Base-by-base conservation (phyloP, 2,113 vertebrate species). In the Sterrhoptilus dennistouni region DNA sequence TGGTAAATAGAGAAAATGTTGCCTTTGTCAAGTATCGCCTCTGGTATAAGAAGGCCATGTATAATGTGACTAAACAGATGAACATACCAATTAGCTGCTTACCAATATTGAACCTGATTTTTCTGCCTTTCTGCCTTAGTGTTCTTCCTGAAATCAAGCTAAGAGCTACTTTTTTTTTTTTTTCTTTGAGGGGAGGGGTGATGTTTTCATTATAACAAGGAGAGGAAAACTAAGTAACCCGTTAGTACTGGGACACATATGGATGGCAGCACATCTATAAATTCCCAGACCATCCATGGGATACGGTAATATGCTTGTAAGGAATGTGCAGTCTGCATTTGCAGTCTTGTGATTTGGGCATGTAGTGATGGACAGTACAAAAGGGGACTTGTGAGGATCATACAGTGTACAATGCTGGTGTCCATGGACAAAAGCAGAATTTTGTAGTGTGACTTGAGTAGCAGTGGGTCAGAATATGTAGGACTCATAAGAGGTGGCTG, bases 231-330 rank as follows among this genome's bases (percentile, higher is more conserved):
- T 45, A 45, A 45, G 45, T 45, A 45, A 45, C 45, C 53, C 3
- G 5, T 27, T 50, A 45, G 18, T 36, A 17, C 22, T 68, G 11
- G 27, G n/a, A 40, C 35, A 33, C 0, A 0, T 53, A 33, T 64
- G 44, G 74, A 45, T 76, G 57, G 57, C 36, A 88, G 79, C 56
- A 29, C 31, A 35, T 81, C 20, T 40, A 0, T n/a, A 71, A 57
- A 65, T 84, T 13, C 22, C 56, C 36, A 52, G 50, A 54, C 59
- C 45, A 72, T 66, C 50, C 38, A 12, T 16, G 36, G 44, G 25
- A 76, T 74, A 42, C 47, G 40, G 23, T 53, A 35, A 40, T 53
- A 57, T 2, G 38, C 22, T 49, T 81, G 28, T 17, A 47, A 74
- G 64, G 56, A 94, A 78, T 13, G 22, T 66, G 52, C 28, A 69